Evolutionary conservation across 2,888 invertebrate species (phyloP), one percentile per base, ranked within the genome.

Genomic region (Synergus umbraculus): DNA sequence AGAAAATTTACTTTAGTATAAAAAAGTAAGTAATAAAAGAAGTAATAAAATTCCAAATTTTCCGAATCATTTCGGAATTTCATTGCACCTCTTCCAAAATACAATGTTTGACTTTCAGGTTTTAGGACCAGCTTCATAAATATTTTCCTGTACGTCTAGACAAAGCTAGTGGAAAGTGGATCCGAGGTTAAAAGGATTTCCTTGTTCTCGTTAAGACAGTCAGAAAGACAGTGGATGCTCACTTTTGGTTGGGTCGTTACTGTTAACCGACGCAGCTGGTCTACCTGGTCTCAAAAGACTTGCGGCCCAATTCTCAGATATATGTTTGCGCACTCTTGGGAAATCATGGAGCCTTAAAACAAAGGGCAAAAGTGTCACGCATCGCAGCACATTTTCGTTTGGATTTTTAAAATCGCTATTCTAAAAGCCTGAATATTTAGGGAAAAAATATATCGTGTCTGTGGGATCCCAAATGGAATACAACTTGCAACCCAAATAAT

Each of bases 181-280:
- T 63, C 63, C 9, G n/a, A 63, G 63, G 63, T n/a, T 63, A 63
- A 63, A 22, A 63, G 63, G 63, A 63, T 63, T 63, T 18, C 29
- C 63, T 63, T 63, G 63, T 63, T 22, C 63, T 63, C 22, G 63
- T 63, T 63, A 63, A 63, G 22, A 63, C 63, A 63, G 22, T 63
- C 60, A 60, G 22, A 60, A 60, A 13, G 22, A 63, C 63, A 63
- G 63, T 8, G 22, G 63, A 18, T 63, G 63, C 63, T 18, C 13
- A 29, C 63, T 63, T 63, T 63, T 63, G 63, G 63, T 7, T 37
- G 5, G 37, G 37, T 37, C 37, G 37, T 37, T 37, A 7, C 37
- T 7, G 37, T 37, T 37, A 37, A 37, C 37, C 63, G 18, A 63
- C 63, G 63, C 63, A 22, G 63, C 18, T 22, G 22, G 22, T 63